Base-by-base conservation (phyloP, 2,797 vertebrate genomes). In the Sciaenops ocellatus region DNA sequence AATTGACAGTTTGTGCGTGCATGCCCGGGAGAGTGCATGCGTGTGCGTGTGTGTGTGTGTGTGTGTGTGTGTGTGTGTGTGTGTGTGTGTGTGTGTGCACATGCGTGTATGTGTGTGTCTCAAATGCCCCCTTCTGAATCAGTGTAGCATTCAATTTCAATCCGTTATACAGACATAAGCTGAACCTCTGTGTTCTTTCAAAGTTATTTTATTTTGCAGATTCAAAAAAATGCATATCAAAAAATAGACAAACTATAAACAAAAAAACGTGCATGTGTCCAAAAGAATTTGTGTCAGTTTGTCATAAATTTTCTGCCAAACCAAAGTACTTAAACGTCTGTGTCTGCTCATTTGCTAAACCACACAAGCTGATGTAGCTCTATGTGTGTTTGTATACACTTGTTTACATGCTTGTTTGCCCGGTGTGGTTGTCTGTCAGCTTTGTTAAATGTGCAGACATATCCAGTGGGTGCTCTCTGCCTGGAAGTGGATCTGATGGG, bases 1-100 rank as follows among this genome's bases (percentile, higher is more conserved):
- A 90, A 89, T 83, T 91, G 88, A 85, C 80, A 67, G 71, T 50
- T 3, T 48, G 50, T 46, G 20, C 47, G 70, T 60, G 42, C n/a
- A 17, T 54, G 55, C 1, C n/a, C 66, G 62, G 63, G 59, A 57
- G 28, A 59, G 50, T 46, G 61, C 38, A 54, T 54, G 60, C 22
- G 38, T 20, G 26, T 54, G 10, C 51, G 22, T 61, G 48, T 44
- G 28, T 55, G 22, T 48, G 20, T 15, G 17, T 20, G 38, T 30
- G 41, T 13, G 11, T 42, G 41, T 42, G 41, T 59, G 18, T 34
- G 22, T 15, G 15, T 30, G 55, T 57, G 28, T 42, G 41, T 42
- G 34, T 34, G 34, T 34, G 41, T 42, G 41, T 42, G 41, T 42
- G 12, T 42, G 41, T 42, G 11, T 10, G 38, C 28, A 30, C 28